Percentiles rank a stretch among this genome's conserved stretches.
Conservation (phyloP, 2,797 vertebrate genomes). For the Astyanax mexicanus region DNA sequence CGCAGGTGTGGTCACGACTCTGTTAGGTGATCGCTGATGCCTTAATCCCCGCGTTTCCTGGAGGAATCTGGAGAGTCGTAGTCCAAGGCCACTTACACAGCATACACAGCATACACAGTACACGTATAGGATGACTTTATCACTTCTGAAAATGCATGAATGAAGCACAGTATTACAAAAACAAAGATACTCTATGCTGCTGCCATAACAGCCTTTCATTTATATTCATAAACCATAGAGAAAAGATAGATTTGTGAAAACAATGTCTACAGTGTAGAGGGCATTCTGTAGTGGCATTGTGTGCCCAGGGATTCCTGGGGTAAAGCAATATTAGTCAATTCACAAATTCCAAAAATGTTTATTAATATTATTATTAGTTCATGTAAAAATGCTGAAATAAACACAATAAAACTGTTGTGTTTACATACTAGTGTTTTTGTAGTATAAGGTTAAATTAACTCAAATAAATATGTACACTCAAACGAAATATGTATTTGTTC, state of each 20-base stretch:
- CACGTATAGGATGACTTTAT: not conserved
- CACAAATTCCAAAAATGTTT: no score
- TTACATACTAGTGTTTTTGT: no score
- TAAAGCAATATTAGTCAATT: no score
- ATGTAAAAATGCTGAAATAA: no score
- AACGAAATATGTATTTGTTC: no score
- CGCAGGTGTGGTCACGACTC: not conserved
- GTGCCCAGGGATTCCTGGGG: not conserved
- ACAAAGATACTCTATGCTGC: slow-evolving; percentile 19
- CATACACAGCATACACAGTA: no score
- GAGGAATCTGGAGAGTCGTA: not conserved
- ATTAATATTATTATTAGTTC: no score
- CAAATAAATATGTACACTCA: no score
- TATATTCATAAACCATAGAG: not conserved
- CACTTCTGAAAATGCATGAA: not conserved
- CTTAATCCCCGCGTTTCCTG: no score
- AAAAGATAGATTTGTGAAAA: not conserved
- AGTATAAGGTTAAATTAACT: no score
- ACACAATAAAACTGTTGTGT: no score
- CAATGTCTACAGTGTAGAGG: not conserved
- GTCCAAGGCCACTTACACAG: not conserved
- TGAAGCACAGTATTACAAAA: not conserved
- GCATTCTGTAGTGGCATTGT: not conserved
- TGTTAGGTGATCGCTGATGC: not conserved
- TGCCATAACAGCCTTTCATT: slow-evolving; percentile 22